Percentiles rank a stretch among this genome's conserved stretches.
These are phyloP conservation scores for Anthonomus grandis DNA, from an alignment of 1,140 invertebrate species.

Conservation along the genomic window DNA sequence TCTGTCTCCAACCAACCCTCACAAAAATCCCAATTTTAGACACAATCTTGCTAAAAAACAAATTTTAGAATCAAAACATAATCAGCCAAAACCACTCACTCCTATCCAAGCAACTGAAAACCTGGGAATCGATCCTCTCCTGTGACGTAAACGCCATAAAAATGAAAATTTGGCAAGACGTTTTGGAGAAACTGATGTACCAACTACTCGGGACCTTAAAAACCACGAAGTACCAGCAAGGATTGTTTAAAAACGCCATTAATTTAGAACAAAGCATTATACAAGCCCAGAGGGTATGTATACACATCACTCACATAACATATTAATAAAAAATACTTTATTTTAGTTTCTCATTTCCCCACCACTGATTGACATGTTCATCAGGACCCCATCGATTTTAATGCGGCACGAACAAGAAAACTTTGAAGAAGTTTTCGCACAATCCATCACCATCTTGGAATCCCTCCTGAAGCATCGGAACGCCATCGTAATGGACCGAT, in stretches of 20 bases:
- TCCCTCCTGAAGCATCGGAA: constrained; percentile 38
- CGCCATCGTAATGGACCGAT: constrained; percentile 39
- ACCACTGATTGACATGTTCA: constrained; percentile 32
- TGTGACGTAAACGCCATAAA: constrained; percentile 36
- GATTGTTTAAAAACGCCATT: constrained; percentile 28
- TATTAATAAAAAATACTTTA: not conserved
- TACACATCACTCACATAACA: not conserved
- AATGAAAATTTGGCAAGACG: constrained; percentile 30
- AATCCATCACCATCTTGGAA: constrained; percentile 33
- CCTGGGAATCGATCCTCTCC: constrained; percentile 29
- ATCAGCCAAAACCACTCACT: constrained; percentile 12
- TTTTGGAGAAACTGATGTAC: constrained; percentile 32
- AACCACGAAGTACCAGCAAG: constrained; percentile 4
- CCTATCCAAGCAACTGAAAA: constrained; percentile 30
- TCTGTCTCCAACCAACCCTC: too few species aligned
- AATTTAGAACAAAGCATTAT: constrained; percentile 31
- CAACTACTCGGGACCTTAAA: constrained; percentile 18
- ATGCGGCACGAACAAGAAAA: constrained; percentile 13
- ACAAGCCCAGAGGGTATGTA: constrained; percentile 32
- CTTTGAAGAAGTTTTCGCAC: constrained; percentile 28
- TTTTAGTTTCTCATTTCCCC: constrained; percentile 40
- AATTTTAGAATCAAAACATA: constrained; percentile 24
- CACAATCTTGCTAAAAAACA: too few species aligned
- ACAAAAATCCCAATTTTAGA: too few species aligned
- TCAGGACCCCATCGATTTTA: constrained; percentile 22